Percentiles rank a stretch among this genome's conserved stretches.
Conservation (phyloP, 2,888 invertebrate species). For the Mesoligia furuncula region DNA sequence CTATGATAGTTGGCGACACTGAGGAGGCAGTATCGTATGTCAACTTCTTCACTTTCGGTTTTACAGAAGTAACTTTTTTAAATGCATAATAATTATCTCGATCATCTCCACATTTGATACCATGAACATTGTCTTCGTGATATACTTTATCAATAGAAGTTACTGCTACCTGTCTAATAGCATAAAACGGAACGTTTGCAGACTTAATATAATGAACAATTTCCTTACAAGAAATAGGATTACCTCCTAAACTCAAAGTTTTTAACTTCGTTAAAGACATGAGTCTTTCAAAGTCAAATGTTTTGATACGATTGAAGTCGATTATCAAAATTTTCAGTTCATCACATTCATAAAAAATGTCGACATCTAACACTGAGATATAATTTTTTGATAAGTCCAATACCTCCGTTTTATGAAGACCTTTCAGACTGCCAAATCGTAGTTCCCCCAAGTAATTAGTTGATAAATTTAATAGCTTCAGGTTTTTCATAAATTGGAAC, state of each 20-base stretch:
- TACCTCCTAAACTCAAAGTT: constrained; percentile 83
- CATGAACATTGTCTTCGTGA: constrained; percentile 86
- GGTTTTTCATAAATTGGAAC: constrained; percentile 78
- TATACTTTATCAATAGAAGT: constrained; percentile 84
- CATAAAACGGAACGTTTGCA: constrained; percentile 67
- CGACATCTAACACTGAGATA: constrained; percentile 77
- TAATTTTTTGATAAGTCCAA: constrained; percentile 83
- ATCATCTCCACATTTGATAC: constrained; percentile 84
- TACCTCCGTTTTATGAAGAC: constrained; percentile 79
- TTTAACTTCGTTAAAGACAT: constrained; percentile 74
- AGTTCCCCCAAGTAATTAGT: constrained; percentile 76
- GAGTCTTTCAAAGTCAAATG: constrained; percentile 80
- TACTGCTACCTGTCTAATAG: constrained; percentile 74
- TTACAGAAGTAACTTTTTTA: constrained; percentile 42
- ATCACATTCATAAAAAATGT: constrained; percentile 83
- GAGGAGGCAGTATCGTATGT: background rate
- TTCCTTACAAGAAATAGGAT: constrained; percentile 83
- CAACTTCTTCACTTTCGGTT: constrained; percentile 4
- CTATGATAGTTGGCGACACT: constrained; percentile 51
- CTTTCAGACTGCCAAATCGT: constrained; percentile 82
- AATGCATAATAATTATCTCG: constrained; percentile 73
- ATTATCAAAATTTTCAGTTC: constrained; percentile 80
- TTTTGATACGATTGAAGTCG: constrained; percentile 82
- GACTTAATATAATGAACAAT: constrained; percentile 78
- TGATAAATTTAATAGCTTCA: constrained; percentile 82